phyloP scores from a whole-genome alignment of 2,113 vertebrate genomes.

The Aptenodytes forsteri region DNA sequence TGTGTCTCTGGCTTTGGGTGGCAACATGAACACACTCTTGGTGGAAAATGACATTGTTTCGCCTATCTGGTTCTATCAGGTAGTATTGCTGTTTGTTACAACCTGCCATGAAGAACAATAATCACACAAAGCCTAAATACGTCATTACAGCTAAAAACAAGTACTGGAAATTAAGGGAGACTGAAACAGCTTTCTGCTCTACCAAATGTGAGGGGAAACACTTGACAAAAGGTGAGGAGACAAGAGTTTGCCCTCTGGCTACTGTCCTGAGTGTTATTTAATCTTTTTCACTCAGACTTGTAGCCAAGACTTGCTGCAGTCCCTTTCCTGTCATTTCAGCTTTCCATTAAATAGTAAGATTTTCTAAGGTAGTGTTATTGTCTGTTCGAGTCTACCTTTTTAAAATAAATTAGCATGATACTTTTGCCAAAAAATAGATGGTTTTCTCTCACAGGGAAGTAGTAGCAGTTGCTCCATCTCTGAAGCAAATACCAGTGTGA shows the following conservation, averaged over 20 bases:
- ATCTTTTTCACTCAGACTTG: neutral
- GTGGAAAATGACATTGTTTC: neutral
- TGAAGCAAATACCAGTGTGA: neutral
- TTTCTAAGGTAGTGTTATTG: neutral
- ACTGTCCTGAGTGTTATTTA: neutral
- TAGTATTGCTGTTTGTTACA: neutral
- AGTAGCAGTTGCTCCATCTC: neutral
- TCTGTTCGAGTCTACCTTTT: neutral
- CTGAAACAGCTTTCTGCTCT: neutral
- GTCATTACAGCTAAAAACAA: neutral
- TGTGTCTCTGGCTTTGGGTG: neutral
- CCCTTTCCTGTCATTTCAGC: neutral
- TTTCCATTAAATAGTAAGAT: neutral
- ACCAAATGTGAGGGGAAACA: neutral
- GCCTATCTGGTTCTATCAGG: neutral
- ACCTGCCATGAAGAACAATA: neutral
- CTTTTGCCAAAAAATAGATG: neutral
- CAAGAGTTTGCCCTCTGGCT: conserved; percentile 8
- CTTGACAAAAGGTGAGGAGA: neutral
- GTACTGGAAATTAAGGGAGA: neutral
- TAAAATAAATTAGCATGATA: neutral
- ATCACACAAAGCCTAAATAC: neutral
- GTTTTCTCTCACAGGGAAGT: neutral
- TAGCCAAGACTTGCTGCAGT: neutral
- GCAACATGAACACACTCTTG: neutral